Conservation (phyloP, 2,797 vertebrate genomes). For the Gambelia wislizenii region DNA sequence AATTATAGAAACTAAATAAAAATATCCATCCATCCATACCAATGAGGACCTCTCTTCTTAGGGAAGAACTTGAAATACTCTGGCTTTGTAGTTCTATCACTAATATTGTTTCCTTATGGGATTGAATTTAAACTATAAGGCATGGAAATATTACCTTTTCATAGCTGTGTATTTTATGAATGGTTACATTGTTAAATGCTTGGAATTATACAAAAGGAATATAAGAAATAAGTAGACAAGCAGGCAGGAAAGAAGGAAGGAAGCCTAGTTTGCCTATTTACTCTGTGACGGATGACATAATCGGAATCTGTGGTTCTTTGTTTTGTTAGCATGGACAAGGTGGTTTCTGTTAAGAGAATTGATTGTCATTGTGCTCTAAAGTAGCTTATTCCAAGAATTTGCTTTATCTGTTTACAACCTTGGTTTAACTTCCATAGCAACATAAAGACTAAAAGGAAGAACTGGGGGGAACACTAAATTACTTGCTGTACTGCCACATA, state of each 20-base stretch:
- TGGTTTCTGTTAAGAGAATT: constrained; percentile 45
- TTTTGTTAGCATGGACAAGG: constrained; percentile 35
- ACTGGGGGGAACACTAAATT: constrained; percentile 41
- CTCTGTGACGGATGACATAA: constrained; percentile 42
- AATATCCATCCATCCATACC: background rate
- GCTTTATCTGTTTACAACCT: constrained; percentile 68
- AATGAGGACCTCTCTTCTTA: background rate
- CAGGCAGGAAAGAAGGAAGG: background rate
- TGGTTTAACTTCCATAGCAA: constrained; percentile 71
- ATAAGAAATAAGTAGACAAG: background rate
- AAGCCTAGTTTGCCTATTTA: background rate
- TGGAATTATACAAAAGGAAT: background rate
- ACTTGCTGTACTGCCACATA: constrained; percentile 66
- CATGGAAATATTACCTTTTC: background rate
- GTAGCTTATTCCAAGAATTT: constrained; percentile 64
- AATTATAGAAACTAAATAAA: background rate
- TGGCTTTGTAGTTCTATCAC: background rate
- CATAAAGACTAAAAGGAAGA: constrained; percentile 63
- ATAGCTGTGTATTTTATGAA: background rate
- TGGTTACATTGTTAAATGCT: background rate
- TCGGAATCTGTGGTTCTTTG: constrained; percentile 59
- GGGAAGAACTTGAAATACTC: background rate
- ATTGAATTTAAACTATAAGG: background rate
- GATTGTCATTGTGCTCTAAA: constrained; percentile 52
- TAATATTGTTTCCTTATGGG: background rate